Base-by-base conservation (phyloP, 2,797 vertebrate genomes). In the Scyliorhinus canicula region DNA sequence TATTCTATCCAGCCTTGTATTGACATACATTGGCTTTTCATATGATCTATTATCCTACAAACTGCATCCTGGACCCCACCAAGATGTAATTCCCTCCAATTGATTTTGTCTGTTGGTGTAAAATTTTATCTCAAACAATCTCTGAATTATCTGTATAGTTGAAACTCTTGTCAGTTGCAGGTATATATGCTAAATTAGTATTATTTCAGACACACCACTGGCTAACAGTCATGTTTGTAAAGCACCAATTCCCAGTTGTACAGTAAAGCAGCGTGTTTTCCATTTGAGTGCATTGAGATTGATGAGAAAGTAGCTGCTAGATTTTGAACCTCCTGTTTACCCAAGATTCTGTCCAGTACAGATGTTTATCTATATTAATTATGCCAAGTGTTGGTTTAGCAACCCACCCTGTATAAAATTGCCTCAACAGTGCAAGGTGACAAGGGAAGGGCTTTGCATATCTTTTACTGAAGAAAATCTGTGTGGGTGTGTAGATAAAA, bases 341-440 rank as follows among this genome's bases (percentile, higher is more conserved):
- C 2, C 21, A 63, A 3, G 19, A 91, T 91, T 60, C n/a, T 60
- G 60, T 91, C 21, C n/a, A 63, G 88, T 40, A 24, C 88, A 91
- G 55, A 35, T 91, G 88, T 63, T 91, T 91, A 57, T 91, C 88
- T 91, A 65, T 65, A 65, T 57, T 65, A 65, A 65, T 88, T 88
- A 57, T 65, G 24, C 57, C 60, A 26, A 91, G 57, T 44, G 40
- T 65, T 65, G 26, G n/a, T 65, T n/a, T 44, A 91, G 60, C 60
- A 91, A 65, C 21, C 57, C 88, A 44, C 24, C 44, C 3, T 40
- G 26, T 26, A 91, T 91, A 65, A 91, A 91, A 60, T 90, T 63
- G 3, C 26, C 60, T 35, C 52, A 91, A 63, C 12, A 44, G 26
- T 40, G n/a, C 21, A 65, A 40, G 86, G 31, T 35, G 31, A 57